Evolutionary conservation across 2,888 invertebrate genomes (phyloP).

Genomic region (Rotaria magnacalcarata): DNA sequence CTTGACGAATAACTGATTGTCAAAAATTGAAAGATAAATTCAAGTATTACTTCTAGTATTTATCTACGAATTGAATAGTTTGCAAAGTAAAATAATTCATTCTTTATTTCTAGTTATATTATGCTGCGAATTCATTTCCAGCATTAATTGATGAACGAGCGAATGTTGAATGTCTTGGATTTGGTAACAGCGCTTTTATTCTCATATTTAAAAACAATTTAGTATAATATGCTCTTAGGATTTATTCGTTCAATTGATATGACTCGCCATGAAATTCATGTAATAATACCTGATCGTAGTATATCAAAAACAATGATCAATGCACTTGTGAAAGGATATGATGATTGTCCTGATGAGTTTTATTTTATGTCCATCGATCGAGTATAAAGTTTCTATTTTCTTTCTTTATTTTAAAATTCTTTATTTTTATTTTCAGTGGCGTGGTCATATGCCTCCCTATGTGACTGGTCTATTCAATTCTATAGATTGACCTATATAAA

Average conservation of each 20-base stretch:
- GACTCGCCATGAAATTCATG: not conserved
- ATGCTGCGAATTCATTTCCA: not conserved
- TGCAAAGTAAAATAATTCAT: no score
- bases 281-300: not conserved
- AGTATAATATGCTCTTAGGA: not conserved
- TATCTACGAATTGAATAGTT: no score
- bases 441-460: constrained; percentile 12
- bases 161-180: constrained; percentile 16
- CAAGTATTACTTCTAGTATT: no score
- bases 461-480: not conserved
- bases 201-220: not conserved
- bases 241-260: constrained; percentile 11
- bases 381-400: not conserved
- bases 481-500: not conserved
- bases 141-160: not conserved
- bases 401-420: not conserved
- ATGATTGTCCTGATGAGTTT: constrained; percentile 28
- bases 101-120: constrained; percentile 7
- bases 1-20: no score
- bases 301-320: not conserved
- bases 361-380: constrained; percentile 20
- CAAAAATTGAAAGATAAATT: no score
- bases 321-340: constrained; percentile 6
- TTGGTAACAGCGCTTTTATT: not conserved
- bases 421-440: not conserved